Evolutionary conservation across 2,113 vertebrate genomes (phyloP).

Genomic region (Mobula hypostoma): DNA sequence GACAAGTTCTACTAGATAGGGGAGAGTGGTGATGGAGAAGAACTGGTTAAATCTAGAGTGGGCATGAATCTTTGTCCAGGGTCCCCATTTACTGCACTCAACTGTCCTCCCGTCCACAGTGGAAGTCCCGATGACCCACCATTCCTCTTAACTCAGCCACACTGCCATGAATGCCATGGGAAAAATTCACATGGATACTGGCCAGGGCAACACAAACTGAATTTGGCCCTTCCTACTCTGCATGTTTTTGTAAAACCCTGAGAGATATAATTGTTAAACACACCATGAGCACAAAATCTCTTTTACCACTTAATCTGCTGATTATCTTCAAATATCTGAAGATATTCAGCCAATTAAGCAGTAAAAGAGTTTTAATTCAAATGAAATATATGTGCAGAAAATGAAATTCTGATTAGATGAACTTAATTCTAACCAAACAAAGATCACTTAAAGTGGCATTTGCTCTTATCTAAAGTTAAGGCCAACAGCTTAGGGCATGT

Average conservation of each 20-base stretch:
- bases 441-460: not conserved
- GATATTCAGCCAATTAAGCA: not conserved
- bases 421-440: not conserved
- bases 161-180: no score
- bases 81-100: not conserved
- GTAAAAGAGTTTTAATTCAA: not conserved
- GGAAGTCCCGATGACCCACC: not conserved
- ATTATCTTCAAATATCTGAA: not conserved
- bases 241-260: not conserved
- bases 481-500: not conserved
- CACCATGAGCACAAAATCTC: not conserved
- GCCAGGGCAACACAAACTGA: not conserved
- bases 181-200: no score
- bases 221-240: not conserved
- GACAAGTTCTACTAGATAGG: not conserved
- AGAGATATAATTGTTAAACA: not conserved
- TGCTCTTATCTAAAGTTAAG: conserved; percentile 3
- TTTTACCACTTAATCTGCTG: not conserved
- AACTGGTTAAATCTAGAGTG: not conserved
- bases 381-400: not conserved
- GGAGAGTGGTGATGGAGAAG: no score
- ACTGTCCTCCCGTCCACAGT: not conserved
- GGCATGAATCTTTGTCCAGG: not conserved
- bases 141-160: not conserved
- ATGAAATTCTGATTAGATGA: not conserved